These are phyloP conservation scores for Aleadryas rufinucha DNA, from an alignment of 2,113 vertebrate genomes.

Conservation along the genomic window DNA sequence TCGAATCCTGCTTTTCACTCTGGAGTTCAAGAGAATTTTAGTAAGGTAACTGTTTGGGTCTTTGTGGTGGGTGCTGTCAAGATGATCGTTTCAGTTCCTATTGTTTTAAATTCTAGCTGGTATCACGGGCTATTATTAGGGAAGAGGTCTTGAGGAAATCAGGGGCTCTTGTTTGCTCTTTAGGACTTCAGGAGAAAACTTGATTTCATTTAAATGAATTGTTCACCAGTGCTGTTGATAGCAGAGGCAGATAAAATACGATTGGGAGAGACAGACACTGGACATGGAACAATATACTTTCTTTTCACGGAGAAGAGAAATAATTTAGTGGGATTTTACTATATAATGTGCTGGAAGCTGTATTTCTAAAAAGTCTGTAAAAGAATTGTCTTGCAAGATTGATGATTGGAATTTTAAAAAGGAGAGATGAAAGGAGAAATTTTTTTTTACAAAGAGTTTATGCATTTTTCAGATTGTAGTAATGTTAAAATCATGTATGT, in stretches of 20 bases:
- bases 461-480: background rate
- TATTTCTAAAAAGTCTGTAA: background rate
- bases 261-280: too few species aligned
- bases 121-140: background rate
- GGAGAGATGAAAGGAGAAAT: background rate
- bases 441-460: background rate
- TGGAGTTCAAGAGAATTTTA: background rate
- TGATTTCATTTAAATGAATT: background rate
- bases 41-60: background rate
- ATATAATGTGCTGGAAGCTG: background rate
- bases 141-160: background rate
- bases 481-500: background rate
- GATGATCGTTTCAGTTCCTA: background rate
- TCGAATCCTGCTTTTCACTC: background rate
- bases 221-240: background rate
- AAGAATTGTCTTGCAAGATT: background rate
- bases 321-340: background rate
- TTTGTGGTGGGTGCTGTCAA: background rate
- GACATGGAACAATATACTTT: background rate
- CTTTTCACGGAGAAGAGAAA: background rate
- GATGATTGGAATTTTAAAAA: background rate
- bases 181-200: background rate
- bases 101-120: background rate
- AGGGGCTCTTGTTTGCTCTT: background rate
- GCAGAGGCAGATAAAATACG: background rate